These are phyloP conservation scores for Microctonus aethiopoides DNA, from an alignment of 2,888 invertebrate species.

Conservation along the genomic window DNA sequence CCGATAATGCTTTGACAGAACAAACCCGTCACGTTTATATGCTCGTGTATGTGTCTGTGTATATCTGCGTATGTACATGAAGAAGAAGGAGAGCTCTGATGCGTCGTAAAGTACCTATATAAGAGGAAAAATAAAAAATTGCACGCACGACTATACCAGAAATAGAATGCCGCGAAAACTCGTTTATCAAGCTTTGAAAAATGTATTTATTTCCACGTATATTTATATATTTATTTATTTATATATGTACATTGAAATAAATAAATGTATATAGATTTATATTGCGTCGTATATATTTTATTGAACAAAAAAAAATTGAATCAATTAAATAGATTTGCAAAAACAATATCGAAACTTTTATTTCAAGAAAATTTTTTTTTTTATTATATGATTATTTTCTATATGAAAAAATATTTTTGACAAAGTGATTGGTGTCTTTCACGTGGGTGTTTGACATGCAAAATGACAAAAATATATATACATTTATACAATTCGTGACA, in stretches of 20 bases:
- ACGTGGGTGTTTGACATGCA: not conserved
- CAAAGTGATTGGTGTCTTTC: not conserved
- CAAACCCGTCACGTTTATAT: constrained; percentile 1
- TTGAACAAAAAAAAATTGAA: no score
- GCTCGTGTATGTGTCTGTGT: not conserved
- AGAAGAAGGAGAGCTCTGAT: not conserved
- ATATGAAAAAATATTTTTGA: not conserved
- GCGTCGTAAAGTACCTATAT: not conserved
- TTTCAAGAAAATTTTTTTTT: no score
- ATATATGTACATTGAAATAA: no score
- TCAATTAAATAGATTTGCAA: no score
- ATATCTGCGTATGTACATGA: no score
- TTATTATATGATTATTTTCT: no score
- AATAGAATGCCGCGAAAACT: not conserved
- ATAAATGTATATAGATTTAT: no score
- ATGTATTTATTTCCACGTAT: not conserved
- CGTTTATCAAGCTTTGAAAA: not conserved
- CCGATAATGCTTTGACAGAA: constrained; percentile 21
- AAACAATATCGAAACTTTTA: no score
- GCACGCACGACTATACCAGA: not conserved
- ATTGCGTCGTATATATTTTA: no score
- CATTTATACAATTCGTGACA: not conserved
- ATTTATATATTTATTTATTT: not conserved
- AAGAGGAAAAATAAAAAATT: not conserved
- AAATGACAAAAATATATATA: not conserved